Base-by-base conservation (phyloP, 2,113 vertebrate genomes). In the Eptatretus burgeri region DNA sequence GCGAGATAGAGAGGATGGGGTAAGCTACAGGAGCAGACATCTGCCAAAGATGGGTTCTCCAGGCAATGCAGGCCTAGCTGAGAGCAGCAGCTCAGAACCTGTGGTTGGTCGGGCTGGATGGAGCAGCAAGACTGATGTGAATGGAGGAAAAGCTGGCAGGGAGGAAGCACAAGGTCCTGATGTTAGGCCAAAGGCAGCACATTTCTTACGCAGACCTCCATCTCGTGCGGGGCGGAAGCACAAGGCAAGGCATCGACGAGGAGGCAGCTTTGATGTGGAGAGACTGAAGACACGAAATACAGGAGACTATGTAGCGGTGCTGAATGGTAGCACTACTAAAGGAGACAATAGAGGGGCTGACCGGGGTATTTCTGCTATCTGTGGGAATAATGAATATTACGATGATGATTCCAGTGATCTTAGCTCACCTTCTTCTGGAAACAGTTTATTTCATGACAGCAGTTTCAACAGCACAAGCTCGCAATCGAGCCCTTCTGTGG, bases 171-270 rank as follows among this genome's bases (percentile, higher is more conserved):
- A 76, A 72, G 0, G 80, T 82, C 69, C 76, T 79, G 72, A 82
- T 82, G 84, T 87, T 20, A 76, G 83, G 51, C 83, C 84, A 52
- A 87, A 87, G 73, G 82, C 84, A 69, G 71, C 82, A 62, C 81
- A 79, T 68, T 74, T 83, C 62, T 72, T 83, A 63, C 77, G 68
- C 12, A 14, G 64, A 1, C 27, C 27, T 41, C 27, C 27, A 41
- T 41, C 27, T 41, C 27, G 7, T 41, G 56, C 56, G 0, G 77
- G 78, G 19, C 51, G 79, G 11, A 74, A 60, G 56, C 56, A 78
- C 72, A 80, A 80, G 78, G 79, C 76, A 11, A 75, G 74, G 0
- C 73, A 77, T 14, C 74, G 78, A 64, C 73, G 76, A 9, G 72
- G 77, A 66, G 78, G 78, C 64, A 82, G 82, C 51, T 78, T 82